Base-by-base conservation (phyloP, 2,113 vertebrate genomes). In the Triplophysa dalaica region DNA sequence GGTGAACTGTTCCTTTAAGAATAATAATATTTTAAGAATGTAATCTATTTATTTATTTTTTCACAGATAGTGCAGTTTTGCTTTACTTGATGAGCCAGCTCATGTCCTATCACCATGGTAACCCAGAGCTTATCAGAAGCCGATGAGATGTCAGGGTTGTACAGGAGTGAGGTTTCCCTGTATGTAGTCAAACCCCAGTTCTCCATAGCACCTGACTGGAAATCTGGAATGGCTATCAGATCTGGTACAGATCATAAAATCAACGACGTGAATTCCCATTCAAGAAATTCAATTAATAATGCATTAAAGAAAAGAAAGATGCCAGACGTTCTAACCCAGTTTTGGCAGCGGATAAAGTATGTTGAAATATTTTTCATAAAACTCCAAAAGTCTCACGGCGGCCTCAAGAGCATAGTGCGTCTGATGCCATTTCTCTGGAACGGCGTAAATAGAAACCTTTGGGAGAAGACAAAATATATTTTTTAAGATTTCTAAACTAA, bases 151-250 rank as follows among this genome's bases (percentile, higher is more conserved):
- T 87, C 70, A 0, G 91, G 86, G 65, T 93, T 87, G 1, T 89
- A 92, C 22, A 93, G 88, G 26, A 93, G 90, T 41, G 83, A 90
- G 0, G 89, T 84, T 85, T 93, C 92, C 75, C 92, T 85, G 83
- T 93, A 93, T 17, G 92, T 93, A 76, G 89, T 92, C 88, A 93
- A 85, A 11, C 92, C 92, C 92, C 92, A 93, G 89, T 93, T 93
- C 86, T 93, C 92, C 92, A 93, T 93, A 0, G 92, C 92, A 43
- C 92, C 92, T 0, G 91, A 90, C 89, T 93, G 89, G 85, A 93
- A 93, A 86, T 93, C 92, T n/a, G 92, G 92, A 66, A 93, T 92
- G 7, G 92, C 92, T 68, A 90, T 91, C 73, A 93, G 84, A 79
- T 93, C 92, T 93, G 73, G 14, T 9, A 48, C 41, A 75, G 14